These are phyloP conservation scores for Reinhardtius hippoglossoides DNA, from an alignment of 2,113 vertebrate species.

Conservation along the genomic window DNA sequence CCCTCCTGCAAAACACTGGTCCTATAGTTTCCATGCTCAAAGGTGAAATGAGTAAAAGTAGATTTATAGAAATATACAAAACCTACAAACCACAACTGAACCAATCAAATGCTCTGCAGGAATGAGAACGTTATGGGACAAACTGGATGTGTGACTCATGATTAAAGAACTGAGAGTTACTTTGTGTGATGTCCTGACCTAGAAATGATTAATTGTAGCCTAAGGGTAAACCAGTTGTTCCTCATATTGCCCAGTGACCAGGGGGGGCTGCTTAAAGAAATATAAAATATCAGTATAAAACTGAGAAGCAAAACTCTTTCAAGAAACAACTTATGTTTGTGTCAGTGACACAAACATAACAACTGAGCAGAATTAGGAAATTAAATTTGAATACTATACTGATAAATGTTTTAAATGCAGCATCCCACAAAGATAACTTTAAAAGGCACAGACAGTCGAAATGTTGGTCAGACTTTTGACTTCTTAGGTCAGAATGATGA, in stretches of 20 bases:
- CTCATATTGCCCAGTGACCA: background rate
- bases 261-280: slow-evolving; percentile 7
- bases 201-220: background rate
- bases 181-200: background rate
- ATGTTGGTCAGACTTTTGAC: no score
- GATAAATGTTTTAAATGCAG: no score
- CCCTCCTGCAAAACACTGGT: background rate
- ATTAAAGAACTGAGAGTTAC: background rate
- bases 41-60: background rate
- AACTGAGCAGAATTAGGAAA: no score
- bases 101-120: background rate
- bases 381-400: no score
- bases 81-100: background rate
- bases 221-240: slow-evolving; percentile 5
- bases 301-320: no score
- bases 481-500: no score
- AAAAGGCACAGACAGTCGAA: no score
- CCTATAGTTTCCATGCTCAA: background rate
- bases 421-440: no score
- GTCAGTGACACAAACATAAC: no score
- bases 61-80: background rate
- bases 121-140: no score
- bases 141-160: no score
- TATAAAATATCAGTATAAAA: background rate
- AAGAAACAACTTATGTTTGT: no score